These are phyloP conservation scores for Eretmochelys imbricata DNA, from an alignment of 2,113 vertebrate genomes.

Conservation along the genomic window DNA sequence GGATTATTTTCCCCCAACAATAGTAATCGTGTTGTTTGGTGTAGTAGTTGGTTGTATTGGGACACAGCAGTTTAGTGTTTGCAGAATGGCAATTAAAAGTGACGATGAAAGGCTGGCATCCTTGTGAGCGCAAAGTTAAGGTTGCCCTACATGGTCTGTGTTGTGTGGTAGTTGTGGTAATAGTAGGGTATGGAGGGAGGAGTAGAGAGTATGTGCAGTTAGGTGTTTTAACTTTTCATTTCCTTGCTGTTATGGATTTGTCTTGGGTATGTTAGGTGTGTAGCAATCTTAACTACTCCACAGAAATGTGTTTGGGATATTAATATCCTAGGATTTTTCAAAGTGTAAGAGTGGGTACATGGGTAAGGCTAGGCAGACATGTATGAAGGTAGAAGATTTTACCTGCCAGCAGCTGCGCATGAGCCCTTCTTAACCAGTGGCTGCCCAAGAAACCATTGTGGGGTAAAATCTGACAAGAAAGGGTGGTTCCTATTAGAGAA, in stretches of 20 bases:
- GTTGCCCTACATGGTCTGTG: background rate
- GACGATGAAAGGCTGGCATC: background rate
- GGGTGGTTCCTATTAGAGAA: background rate
- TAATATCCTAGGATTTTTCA: accelerated
- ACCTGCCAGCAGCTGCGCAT: background rate
- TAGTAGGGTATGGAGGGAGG: too few species aligned
- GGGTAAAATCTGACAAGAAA: background rate
- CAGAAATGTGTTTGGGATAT: background rate
- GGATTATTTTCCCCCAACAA: background rate
- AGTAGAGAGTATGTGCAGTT: background rate
- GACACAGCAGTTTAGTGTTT: background rate
- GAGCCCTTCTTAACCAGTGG: background rate
- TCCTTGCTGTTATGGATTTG: background rate
- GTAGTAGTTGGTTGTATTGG: background rate
- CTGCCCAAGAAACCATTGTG: background rate
- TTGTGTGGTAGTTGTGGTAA: background rate
- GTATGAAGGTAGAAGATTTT: background rate
- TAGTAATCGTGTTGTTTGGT: accelerated
- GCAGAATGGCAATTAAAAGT: background rate
- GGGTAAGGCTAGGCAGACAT: background rate
- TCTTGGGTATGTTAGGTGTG: accelerated
- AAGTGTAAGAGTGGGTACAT: background rate
- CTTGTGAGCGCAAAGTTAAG: background rate
- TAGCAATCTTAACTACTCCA: background rate
- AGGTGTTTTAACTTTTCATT: background rate